Base-by-base conservation (phyloP, 2,888 invertebrate species). In the Cerastis leucographa region DNA sequence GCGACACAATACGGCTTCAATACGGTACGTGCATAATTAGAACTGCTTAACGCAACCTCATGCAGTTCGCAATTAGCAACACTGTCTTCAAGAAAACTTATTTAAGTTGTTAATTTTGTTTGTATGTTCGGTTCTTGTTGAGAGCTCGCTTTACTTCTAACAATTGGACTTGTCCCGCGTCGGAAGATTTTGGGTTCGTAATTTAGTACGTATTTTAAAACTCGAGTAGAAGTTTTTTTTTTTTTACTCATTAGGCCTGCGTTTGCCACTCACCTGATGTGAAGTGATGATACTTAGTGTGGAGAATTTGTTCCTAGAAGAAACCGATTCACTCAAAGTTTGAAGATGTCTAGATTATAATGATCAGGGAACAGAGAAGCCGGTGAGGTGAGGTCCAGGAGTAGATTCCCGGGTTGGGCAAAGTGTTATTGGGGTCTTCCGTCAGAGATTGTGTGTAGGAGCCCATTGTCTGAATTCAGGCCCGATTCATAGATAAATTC, bases 21-120 rank as follows among this genome's bases (percentile, higher is more conserved):
- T 84, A 79, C 67, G 61, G 79, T 49, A 51, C 71, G 62, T 72
- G 83, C 81, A 71, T 82, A 74, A 85, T 74, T 69, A 82, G 76
- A 84, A 51, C 71, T 74, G 49, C 62, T 78, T 71, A 80, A 83
- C 71, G 64, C 62, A 84, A 80, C 85, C 75, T 74, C 59, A 62
- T 80, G 68, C 56, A 71, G 61, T 51, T 75, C 51, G 75, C 25
- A 85, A 80, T 75, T 85, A 84, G 68, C 62, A 40, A 62, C 54
- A 65, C 74, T 49, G 56, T 74, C 65, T 70, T 54, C 44, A 19
- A 44, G n/a, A 25, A 76, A 80, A 80, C 66, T 78, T 80, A 61
- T 71, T 71, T 54, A 46, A 59, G 64, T 83, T 83, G 80, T 59
- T 66, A 61, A 59, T 78, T 70, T 78, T 78, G 62, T 68, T 82